phyloP scores from a whole-genome alignment of 2,113 vertebrate genomes.

The Phylloscopus trochiloides region DNA sequence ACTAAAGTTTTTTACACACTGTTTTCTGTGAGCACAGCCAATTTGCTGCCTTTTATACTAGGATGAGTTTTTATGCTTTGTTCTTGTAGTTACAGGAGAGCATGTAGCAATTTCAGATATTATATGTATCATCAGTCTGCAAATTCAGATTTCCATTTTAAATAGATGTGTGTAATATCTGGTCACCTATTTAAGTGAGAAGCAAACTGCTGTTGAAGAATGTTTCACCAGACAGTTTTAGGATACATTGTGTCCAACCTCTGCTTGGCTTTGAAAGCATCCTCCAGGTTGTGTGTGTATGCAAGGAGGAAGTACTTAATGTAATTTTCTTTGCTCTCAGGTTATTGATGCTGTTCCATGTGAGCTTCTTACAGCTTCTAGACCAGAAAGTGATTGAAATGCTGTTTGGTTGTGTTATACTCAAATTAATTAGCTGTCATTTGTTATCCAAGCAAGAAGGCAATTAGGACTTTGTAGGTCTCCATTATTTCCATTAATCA shows the following conservation, averaged over 20 bases:
- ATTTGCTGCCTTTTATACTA: not conserved
- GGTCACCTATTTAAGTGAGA: not conserved
- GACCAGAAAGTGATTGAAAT: not conserved
- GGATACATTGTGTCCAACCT: not conserved
- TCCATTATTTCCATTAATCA: not conserved
- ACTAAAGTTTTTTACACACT: not conserved
- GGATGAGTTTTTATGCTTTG: not conserved
- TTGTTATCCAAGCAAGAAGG: not conserved
- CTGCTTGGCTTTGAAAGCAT: not conserved
- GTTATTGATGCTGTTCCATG: not conserved
- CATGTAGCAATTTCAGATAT: not conserved
- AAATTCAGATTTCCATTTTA: not conserved
- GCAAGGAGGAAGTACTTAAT: not conserved
- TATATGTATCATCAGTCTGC: rapidly evolving
- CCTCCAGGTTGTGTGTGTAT: rapidly evolving
- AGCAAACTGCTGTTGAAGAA: not conserved
- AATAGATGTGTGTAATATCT: not conserved
- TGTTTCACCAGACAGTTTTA: not conserved
- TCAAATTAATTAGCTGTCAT: not conserved
- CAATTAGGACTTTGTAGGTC: not conserved
- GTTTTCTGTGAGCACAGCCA: not conserved
- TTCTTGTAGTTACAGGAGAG: not conserved
- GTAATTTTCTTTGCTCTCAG: not conserved
- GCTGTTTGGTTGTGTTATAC: not conserved
- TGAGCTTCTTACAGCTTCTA: not conserved